These are phyloP conservation scores for Sus scrofa DNA, from an alignment of 2,113 vertebrate species.

Conservation along the genomic window DNA sequence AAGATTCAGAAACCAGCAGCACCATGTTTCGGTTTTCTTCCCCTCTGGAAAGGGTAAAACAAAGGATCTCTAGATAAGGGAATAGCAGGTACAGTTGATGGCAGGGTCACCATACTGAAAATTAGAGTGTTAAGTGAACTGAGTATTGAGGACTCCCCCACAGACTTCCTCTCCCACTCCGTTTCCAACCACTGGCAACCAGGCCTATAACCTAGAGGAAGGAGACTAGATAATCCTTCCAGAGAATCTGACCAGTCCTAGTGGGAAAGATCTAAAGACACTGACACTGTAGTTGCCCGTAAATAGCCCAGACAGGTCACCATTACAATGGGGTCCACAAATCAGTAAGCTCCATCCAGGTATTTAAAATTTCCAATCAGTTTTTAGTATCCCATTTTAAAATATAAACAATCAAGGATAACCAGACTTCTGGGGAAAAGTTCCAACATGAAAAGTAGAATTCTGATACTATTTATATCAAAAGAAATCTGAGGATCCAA, in stretches of 20 bases:
- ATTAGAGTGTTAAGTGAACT: background rate
- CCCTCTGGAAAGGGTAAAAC: background rate
- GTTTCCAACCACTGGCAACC: background rate
- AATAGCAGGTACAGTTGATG: background rate
- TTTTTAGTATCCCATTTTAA: conserved; percentile 43
- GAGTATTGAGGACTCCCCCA: background rate
- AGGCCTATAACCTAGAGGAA: background rate
- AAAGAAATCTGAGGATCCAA: conserved; percentile 37
- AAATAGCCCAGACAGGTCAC: background rate
- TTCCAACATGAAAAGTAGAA: conserved; percentile 29
- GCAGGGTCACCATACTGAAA: background rate
- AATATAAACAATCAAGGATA: conserved; percentile 28
- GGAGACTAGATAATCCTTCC: background rate
- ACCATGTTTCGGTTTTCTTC: background rate
- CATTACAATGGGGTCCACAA: background rate
- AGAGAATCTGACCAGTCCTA: background rate
- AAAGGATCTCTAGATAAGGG: background rate
- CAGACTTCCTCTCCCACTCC: background rate
- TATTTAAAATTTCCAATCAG: conserved; percentile 43
- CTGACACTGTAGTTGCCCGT: background rate
- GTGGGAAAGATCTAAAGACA: conserved; percentile 28
- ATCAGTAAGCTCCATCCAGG: background rate
- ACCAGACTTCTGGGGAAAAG: background rate
- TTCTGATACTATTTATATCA: background rate
- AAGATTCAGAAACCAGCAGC: background rate